These are phyloP conservation scores for Agonum fuliginosum DNA, from an alignment of 2,888 invertebrate species.

Conservation along the genomic window DNA sequence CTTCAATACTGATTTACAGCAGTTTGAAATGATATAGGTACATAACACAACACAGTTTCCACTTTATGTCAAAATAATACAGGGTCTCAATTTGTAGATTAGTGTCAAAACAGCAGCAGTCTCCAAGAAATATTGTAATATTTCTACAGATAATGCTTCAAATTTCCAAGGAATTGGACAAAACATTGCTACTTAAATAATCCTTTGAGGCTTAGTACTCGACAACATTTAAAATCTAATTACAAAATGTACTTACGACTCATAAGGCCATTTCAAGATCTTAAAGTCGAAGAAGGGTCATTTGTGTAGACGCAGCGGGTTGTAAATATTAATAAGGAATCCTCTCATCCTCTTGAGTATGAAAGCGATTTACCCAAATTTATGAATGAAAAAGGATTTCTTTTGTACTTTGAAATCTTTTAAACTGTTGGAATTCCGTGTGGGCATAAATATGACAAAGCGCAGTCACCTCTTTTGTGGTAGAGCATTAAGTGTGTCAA, in stretches of 20 bases:
- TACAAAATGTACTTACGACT: slow-evolving; percentile 25
- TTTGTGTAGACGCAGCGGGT: slow-evolving; percentile 2
- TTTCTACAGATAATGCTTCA: too few relatives aligned
- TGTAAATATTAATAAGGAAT: slow-evolving; percentile 37
- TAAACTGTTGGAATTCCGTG: slow-evolving; percentile 32
- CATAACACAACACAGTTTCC: too few relatives aligned
- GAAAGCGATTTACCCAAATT: slow-evolving; percentile 23
- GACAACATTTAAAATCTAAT: slow-evolving; percentile 12
- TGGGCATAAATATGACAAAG: slow-evolving; percentile 44
- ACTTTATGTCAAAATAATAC: too few relatives aligned
- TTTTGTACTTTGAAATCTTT: slow-evolving; percentile 8
- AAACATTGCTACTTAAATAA: too few relatives aligned
- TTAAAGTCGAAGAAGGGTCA: not conserved
- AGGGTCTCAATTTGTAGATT: too few relatives aligned
- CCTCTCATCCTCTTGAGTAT: slow-evolving; percentile 5
- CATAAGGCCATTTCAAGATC: not conserved
- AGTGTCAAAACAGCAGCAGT: too few relatives aligned
- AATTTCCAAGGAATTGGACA: too few relatives aligned
- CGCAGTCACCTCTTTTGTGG: slow-evolving; percentile 23
- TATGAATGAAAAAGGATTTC: slow-evolving; percentile 41
- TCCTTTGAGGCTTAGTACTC: not conserved
- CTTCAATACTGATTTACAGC: too few relatives aligned
- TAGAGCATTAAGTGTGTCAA: slow-evolving; percentile 21
- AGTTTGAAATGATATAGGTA: too few relatives aligned
- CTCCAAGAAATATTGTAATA: too few relatives aligned